These are phyloP conservation scores for Macaca fascicularis DNA, from an alignment of 2,113 vertebrate species.

Conservation along the genomic window T2T-MFA8v1.1 NC_088380.1:93309001-93309500, in stretches of 20 bases:
- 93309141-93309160: background rate
- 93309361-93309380: background rate
- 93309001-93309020: constrained; percentile 19
- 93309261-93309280: background rate
- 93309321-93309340: background rate
- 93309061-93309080: constrained; percentile 38
- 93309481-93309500: constrained; percentile 66
- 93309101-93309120: constrained; percentile 22
- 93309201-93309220: background rate
- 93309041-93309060: constrained; percentile 13
- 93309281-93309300: background rate
- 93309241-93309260: background rate
- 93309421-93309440: constrained; percentile 41
- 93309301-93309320: background rate
- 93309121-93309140: background rate
- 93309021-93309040: background rate
- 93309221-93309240: background rate
- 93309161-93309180: background rate
- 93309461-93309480: constrained; percentile 57
- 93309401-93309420: background rate
- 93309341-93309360: background rate
- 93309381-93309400: background rate
- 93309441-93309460: constrained; percentile 60
- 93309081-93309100: constrained; percentile 34
- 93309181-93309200: background rate